Base-by-base conservation (phyloP, 2,888 invertebrate species). In the Graphium colonna region DNA sequence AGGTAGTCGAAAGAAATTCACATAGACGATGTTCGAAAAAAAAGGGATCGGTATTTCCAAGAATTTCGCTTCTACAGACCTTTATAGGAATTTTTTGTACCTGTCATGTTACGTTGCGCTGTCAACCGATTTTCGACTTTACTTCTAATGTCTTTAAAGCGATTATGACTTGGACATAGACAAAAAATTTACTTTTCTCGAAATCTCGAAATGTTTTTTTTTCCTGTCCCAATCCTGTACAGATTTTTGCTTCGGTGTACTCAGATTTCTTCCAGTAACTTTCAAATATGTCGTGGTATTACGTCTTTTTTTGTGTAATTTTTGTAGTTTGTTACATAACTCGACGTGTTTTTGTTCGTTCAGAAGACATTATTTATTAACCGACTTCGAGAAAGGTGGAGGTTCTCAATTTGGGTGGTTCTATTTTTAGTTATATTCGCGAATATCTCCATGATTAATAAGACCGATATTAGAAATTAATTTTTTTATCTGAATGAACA, bases 11-110 rank as follows among this genome's bases (percentile, higher is more conserved):
- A 49, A 69, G 63, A 73, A 75, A 73, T 72, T 75, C 67, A 69
- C 67, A 67, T 70, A 68, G 65, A 56, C 58, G 50, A 58, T 59
- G 28, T 33, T 12, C 21, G 5, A 41, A 51, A 60, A 64, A 77
- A 77, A 79, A 80, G 82, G 72, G 74, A 73, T 73, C 57, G 59
- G 58, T 59, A 63, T 73, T 84, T 85, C 84, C 70, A 59, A 77
- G 84, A 83, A 84, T 71, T 75, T 66, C 31, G 60, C 56, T 58
- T 51, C 56, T 55, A 54, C 59, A 58, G 59, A 59, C 59, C 59
- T 64, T 67, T 63, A 63, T 61, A 62, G 64, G 57, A 58, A 58
- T 52, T 68, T 73, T 72, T 73, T 43, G 21, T 31, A 9, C 16
- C 69, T 64, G 65, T 64, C 43, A 55, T 47, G 56, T 45, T 58